Base-by-base conservation (phyloP, 2,888 invertebrate species). In the Arrhopalites spinosus region DNA sequence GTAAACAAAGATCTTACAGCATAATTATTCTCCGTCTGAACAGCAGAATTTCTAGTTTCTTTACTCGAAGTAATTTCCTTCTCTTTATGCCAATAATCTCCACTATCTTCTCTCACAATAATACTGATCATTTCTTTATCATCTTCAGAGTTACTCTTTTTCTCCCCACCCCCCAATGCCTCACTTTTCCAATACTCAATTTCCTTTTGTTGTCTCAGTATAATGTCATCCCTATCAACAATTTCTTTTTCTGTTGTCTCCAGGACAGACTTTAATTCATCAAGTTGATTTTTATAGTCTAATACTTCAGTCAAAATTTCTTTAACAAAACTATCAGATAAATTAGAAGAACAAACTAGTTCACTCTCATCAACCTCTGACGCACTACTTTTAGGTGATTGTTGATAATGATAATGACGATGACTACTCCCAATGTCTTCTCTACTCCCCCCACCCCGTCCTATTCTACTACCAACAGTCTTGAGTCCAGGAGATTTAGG, bases 21-120 rank as follows among this genome's bases (percentile, higher is more conserved):
- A 61, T 77, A 73, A 64, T 75, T 78, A 67, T 77, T 78, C 45
- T 81, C 81, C 17, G 81, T 81, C 76, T 81, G 81, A 78, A 78
- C 78, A 69, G 79, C 78, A 64, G 78, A 78, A 73, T 81, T 79
- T 67, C 70, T 79, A 25, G 61, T 75, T 72, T 73, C 69, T 53
- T 69, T 76, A n/a, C 29, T 29, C 23, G 68, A 61, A 17, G 25
- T 50, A 7, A 69, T 36, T 45, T 27, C 50, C 29, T 69, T 69
- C 45, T 69, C 69, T 50, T 69, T 50, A 50, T 29, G 27, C 69
- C 69, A 53, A 53, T 17, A 25, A 66, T 75, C 71, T 45, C 56
- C 71, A 53, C 15, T 20, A 25, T 74, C 59, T 36, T 50, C 50
- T 7, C 29, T n/a, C n/a, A n/a, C 17, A 50, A 23, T 53, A 27